Evolutionary conservation across 2,797 vertebrate species (phyloP), one percentile per base, ranked within the genome.

Genomic region (Sphenopsis melanotis): DNA sequence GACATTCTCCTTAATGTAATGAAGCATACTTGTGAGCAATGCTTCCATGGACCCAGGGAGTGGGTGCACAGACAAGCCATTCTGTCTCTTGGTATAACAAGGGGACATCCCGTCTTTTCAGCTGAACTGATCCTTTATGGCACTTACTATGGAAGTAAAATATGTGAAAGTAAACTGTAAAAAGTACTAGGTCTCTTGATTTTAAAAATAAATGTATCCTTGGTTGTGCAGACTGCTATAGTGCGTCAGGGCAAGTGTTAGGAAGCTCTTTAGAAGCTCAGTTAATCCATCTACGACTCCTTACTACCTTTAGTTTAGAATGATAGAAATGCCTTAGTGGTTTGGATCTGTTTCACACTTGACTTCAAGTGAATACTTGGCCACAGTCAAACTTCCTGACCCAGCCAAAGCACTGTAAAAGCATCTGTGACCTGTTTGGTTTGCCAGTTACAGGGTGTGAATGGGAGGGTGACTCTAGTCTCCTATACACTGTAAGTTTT

Each of bases 101-200:
- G 50, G 78, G 42, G 57, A 83, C 63, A 69, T 66, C 30, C 39
- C 10, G 1, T 72, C 42, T 76, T 86, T 94, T 64, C 78, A 94
- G 78, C 47, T 68, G 55, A 87, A 66, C 56, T 68, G 39, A 83
- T 92, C 42, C 49, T 85, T 86, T 56, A 30, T 1, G 18, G 72
- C 82, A 60, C n/a, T 83, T 77, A 53, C 11, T 42, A 42, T 1
- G 1, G 68, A 92, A 90, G 30, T 39, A 85, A 93, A 83, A 94
- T 57, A 81, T 52, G 61, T 94, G 78, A 87, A 72, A 94, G 47
- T 76, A 90, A 94, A 93, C 82, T 83, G 77, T 49, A 80, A 90
- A 87, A 93, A 75, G 50, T 91, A 77, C 83, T 57, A 77, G 9
- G 19, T 89, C 41, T 52, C 53, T 49, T 52, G 41, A 56, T 56